phyloP scores from a whole-genome alignment of 2,888 invertebrate genomes.

The Adelognathus sp. region DNA sequence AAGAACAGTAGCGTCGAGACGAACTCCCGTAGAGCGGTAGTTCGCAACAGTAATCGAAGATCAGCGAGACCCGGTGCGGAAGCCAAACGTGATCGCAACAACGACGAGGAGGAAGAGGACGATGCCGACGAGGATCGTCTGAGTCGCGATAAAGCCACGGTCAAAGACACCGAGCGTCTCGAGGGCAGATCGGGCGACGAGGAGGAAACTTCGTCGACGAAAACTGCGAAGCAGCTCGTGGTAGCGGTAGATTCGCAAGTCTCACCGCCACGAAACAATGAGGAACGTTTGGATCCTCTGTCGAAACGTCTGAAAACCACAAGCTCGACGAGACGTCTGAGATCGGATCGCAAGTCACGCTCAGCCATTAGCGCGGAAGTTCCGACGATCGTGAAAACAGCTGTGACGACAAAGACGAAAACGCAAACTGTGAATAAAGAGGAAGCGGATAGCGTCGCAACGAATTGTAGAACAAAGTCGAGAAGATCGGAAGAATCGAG shows the following conservation, averaged over 20 bases:
- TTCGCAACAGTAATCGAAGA: conserved; percentile 57
- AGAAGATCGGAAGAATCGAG: conserved; percentile 22
- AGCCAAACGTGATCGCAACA: conserved; percentile 36
- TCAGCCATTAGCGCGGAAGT: conserved; percentile 41
- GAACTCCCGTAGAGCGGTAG: conserved; percentile 67
- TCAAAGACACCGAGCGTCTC: conserved; percentile 42
- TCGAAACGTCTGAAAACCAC: conserved; percentile 73
- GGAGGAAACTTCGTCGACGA: conserved; percentile 44
- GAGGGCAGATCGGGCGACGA: conserved; percentile 44
- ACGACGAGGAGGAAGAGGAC: conserved; percentile 19
- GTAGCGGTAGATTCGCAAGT: conserved; percentile 54
- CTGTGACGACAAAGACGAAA: background rate
- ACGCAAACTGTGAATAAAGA: conserved; percentile 46
- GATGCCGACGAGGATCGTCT: conserved; percentile 31
- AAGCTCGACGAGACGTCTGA: conserved; percentile 67
- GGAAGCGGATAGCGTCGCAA: conserved; percentile 15
- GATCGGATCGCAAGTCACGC: conserved; percentile 64
- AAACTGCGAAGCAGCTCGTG: conserved; percentile 32
- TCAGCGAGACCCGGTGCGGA: conserved; percentile 44
- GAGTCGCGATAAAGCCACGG: conserved; percentile 33
- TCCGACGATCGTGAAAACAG: background rate
- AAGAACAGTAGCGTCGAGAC: conserved; percentile 60
- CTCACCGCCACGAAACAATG: conserved; percentile 37
- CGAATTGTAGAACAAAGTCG: background rate
- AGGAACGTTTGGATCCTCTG: conserved; percentile 68